Conservation (phyloP, 2,113 vertebrate genomes). For the Caranx melampygus region DNA sequence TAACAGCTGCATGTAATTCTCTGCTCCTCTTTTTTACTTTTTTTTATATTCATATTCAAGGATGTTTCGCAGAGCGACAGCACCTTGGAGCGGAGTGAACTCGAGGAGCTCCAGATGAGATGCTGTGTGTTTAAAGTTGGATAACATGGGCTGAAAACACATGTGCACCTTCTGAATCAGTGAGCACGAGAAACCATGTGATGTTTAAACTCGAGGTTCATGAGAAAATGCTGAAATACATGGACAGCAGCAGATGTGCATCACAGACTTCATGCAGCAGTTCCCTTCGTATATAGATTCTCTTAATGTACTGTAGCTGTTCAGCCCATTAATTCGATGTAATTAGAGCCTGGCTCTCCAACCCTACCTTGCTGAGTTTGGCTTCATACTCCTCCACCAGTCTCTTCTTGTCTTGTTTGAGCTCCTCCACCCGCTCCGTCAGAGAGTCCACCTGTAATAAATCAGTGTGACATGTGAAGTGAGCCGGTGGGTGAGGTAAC, state of each 20-base stretch:
- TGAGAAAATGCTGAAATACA: too few species aligned
- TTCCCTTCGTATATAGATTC: neutral
- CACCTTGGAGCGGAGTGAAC: neutral
- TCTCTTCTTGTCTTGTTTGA: conserved; percentile 92
- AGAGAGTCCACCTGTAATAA: conserved; percentile 86
- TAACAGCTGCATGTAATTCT: neutral
- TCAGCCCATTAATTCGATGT: neutral
- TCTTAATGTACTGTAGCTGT: neutral
- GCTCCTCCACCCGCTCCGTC: conserved; percentile 89
- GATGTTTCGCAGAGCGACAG: neutral
- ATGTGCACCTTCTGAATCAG: neutral
- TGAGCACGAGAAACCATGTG: too few species aligned
- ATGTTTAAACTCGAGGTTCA: too few species aligned
- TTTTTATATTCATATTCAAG: neutral
- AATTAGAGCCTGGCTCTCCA: too few species aligned
- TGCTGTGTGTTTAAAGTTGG: neutral
- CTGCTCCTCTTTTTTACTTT: neutral
- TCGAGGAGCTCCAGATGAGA: neutral
- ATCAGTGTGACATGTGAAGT: neutral
- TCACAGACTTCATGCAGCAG: too few species aligned
- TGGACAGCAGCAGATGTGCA: too few species aligned
- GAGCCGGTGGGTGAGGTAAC: too few species aligned
- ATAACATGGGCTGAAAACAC: neutral
- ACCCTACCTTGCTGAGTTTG: conserved; percentile 90
- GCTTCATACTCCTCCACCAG: conserved; percentile 96